These are phyloP conservation scores for Heteromyza rotundicornis DNA, from an alignment of 2,888 invertebrate genomes.

Conservation along the genomic window DNA sequence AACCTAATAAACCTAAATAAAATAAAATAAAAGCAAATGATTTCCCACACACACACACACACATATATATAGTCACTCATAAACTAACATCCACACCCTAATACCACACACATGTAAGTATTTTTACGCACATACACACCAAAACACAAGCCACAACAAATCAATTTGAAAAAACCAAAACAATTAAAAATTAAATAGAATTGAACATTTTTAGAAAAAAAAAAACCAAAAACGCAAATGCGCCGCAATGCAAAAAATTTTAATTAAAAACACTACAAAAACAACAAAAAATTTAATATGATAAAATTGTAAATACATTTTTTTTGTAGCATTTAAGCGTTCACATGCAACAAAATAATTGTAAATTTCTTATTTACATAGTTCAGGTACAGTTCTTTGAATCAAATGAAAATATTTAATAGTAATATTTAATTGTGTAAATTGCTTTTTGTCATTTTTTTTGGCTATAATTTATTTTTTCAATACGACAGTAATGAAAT, in stretches of 20 bases:
- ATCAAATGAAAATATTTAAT: too few relatives aligned
- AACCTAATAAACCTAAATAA: too few relatives aligned
- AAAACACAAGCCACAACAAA: too few relatives aligned
- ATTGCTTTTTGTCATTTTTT: too few relatives aligned
- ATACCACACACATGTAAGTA: slow-evolving; percentile 14
- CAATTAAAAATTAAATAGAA: not conserved
- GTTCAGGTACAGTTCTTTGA: not conserved
- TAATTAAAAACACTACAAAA: not conserved
- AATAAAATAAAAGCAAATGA: slow-evolving; percentile 9
- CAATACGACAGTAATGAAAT: too few relatives aligned
- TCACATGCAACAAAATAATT: not conserved
- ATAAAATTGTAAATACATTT: not conserved
- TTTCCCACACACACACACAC: slow-evolving; percentile 10
- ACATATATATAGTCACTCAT: slow-evolving; percentile 25
- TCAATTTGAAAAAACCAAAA: not conserved
- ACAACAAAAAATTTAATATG: not conserved
- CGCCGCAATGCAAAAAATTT: not conserved
- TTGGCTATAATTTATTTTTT: too few relatives aligned
- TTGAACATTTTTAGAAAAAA: not conserved
- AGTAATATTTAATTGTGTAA: too few relatives aligned
- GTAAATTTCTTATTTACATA: not conserved
- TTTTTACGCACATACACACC: not conserved
- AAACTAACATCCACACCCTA: not conserved
- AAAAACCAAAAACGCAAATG: not conserved
- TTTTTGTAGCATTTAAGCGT: not conserved